Conservation (phyloP, 1,140 invertebrate genomes). For the Popillia japonica region DNA sequence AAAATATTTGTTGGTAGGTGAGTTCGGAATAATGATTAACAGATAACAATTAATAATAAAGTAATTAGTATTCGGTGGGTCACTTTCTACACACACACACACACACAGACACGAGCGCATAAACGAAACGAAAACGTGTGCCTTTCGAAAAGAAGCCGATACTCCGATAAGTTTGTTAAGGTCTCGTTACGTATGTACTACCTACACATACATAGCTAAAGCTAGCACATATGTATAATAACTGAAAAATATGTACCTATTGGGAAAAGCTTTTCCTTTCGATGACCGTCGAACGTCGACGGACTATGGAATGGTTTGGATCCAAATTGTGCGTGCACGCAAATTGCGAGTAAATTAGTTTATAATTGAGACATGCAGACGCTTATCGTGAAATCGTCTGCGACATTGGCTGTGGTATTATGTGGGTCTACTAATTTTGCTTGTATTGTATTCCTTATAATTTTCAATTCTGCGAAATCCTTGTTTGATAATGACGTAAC, state of each 20-base stretch:
- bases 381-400: not conserved
- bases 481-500: too few species aligned
- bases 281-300: not conserved
- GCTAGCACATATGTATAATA: not conserved
- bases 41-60: slow-evolving; percentile 25
- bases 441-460: too few species aligned
- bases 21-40: slow-evolving; percentile 30
- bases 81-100: too few species aligned
- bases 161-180: not conserved
- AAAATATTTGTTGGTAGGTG: slow-evolving; percentile 22
- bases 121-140: too few species aligned
- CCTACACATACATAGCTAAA: too few species aligned
- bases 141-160: slow-evolving; percentile 21
- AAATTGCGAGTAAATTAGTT: not conserved
- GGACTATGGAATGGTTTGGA: not conserved
- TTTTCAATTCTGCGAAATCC: too few species aligned
- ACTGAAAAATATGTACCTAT: slow-evolving; percentile 1
- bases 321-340: not conserved
- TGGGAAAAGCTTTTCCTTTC: not conserved
- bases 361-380: not conserved
- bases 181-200: slow-evolving; percentile 28
- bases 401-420: not conserved
- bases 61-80: not conserved
- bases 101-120: too few species aligned
- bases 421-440: not conserved